Evolutionary conservation across 2,888 invertebrate genomes (phyloP).

Genomic region (Cyaniris semiargus): DNA sequence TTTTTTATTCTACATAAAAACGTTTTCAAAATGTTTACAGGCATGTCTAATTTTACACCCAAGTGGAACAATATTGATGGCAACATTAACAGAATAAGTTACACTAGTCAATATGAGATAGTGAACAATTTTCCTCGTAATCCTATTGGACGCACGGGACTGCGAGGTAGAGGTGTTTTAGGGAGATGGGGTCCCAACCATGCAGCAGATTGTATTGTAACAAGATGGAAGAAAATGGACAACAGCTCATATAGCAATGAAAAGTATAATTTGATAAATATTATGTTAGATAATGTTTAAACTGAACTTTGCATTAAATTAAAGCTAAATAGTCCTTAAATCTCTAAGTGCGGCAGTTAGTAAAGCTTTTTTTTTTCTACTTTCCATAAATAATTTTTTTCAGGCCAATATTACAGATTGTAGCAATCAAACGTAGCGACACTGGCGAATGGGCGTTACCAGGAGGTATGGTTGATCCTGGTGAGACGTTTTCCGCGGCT

Average conservation of each 20-base stretch:
- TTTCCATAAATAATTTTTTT: not conserved
- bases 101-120: conserved; percentile 83
- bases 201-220: conserved; percentile 87
- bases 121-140: conserved; percentile 85
- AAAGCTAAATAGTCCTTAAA: too few relatives aligned
- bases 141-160: conserved; percentile 94
- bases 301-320: too few relatives aligned
- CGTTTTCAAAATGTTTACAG: conserved; percentile 48
- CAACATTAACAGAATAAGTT: conserved; percentile 87
- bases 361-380: too few relatives aligned
- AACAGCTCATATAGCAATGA: too few relatives aligned
- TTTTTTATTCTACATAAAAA: not conserved
- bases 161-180: conserved; percentile 91
- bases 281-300: too few relatives aligned
- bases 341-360: too few relatives aligned
- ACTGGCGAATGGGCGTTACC: conserved; percentile 96
- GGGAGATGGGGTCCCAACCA: conserved; percentile 99
- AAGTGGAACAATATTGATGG: conserved; percentile 91
- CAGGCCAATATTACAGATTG: conserved; percentile 92
- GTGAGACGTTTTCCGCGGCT: conserved; percentile 90
- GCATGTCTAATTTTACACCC: conserved; percentile 73
- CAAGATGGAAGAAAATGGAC: too few relatives aligned
- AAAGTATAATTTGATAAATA: too few relatives aligned
- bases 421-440: conserved; percentile 93
- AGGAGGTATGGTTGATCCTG: conserved; percentile 97